These are phyloP conservation scores for Acrocephalus kingi DNA, from an alignment of 2,113 vertebrate genomes.

Conservation along the genomic window DNA sequence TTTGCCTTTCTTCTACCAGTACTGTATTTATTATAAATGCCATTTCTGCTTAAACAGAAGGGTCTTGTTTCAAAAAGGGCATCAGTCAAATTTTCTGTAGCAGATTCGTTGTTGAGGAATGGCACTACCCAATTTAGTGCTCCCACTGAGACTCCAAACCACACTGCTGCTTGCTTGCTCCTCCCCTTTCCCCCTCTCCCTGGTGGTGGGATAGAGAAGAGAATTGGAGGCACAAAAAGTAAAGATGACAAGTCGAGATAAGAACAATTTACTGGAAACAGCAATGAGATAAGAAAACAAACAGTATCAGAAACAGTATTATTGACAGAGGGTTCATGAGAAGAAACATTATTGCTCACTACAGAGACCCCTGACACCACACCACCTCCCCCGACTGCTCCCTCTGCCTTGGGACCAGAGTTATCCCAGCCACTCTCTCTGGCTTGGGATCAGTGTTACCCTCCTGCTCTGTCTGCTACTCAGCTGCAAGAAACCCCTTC, in stretches of 20 bases:
- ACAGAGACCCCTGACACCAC: accelerated
- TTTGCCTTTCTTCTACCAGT: conserved; percentile 38
- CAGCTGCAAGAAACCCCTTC: background rate
- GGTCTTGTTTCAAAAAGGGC: background rate
- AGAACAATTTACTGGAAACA: background rate
- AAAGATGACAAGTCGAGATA: background rate
- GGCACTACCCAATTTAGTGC: background rate
- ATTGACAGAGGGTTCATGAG: background rate
- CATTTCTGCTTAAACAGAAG: conserved; percentile 30
- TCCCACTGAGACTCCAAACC: background rate
- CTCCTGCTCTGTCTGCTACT: background rate
- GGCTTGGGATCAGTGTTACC: background rate
- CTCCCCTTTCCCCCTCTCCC: background rate
- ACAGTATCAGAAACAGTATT: background rate
- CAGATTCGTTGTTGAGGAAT: background rate
- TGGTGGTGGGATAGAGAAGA: background rate
- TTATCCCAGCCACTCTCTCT: background rate
- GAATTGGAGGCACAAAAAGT: background rate
- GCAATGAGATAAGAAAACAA: background rate
- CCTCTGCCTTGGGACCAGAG: background rate
- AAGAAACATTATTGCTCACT: background rate
- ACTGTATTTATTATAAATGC: conserved; percentile 13
- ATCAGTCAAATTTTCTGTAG: background rate
- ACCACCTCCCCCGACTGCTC: accelerated
- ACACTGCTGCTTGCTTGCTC: background rate